Conservation (phyloP, 2,797 vertebrate species). For the Hirundo rustica region DNA sequence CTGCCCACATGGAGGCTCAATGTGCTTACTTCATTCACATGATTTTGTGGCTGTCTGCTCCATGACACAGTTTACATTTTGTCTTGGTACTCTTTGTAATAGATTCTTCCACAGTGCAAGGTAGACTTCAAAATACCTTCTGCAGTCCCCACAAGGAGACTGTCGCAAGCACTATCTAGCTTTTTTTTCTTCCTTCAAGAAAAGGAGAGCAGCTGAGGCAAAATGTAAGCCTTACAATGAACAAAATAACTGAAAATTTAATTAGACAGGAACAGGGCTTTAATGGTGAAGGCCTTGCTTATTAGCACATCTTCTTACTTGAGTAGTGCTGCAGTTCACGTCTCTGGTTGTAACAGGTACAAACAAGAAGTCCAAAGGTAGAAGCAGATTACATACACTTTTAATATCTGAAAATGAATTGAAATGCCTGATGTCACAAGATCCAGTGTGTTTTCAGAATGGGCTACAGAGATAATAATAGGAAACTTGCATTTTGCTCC, state of each 20-base stretch:
- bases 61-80: background rate
- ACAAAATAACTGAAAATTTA: background rate
- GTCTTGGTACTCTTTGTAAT: background rate
- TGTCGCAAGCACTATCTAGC: background rate
- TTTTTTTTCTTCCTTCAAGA: background rate
- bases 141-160: background rate
- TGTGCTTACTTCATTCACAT: background rate
- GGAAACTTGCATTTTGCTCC: background rate
- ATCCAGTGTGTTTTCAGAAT: background rate
- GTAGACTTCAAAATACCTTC: background rate
- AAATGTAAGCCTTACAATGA: background rate
- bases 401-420: background rate
- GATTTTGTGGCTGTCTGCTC: background rate
- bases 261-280: background rate
- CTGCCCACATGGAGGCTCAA: background rate
- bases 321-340: accelerated
- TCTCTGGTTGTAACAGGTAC: background rate
- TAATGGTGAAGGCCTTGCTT: background rate
- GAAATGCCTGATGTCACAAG: background rate
- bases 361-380: background rate
- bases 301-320: background rate
- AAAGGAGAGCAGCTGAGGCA: background rate
- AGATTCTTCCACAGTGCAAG: background rate
- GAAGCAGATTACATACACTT: background rate
- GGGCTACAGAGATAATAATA: background rate